Conservation (phyloP, 2,113 vertebrate genomes). For the Platanista minor region DNA sequence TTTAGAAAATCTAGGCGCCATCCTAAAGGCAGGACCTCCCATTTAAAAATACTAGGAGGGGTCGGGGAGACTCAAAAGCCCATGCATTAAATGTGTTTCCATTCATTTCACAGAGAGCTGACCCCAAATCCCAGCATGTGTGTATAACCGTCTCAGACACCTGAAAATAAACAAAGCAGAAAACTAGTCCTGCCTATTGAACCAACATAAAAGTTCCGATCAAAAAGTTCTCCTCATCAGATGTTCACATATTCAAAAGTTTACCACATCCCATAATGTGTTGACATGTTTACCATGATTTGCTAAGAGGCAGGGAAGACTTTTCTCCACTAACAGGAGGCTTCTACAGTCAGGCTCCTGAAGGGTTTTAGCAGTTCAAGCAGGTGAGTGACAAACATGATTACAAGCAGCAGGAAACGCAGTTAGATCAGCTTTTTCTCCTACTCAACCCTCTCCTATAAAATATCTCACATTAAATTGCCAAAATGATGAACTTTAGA, state of each 20-base stretch:
- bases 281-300: conserved; percentile 47
- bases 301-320: not conserved
- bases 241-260: conserved; percentile 30
- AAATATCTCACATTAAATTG: conserved; percentile 26
- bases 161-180: not conserved
- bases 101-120: not conserved
- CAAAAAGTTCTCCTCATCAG: conserved; percentile 37
- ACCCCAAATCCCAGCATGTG: not conserved
- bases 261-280: not conserved
- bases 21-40: not conserved
- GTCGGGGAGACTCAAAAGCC: not conserved
- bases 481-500: conserved; percentile 24
- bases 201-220: conserved; percentile 10
- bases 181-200: not conserved
- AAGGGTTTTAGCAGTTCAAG: conserved; percentile 11
- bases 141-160: not conserved
- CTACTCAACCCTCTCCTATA: not conserved
- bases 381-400: conserved; percentile 31
- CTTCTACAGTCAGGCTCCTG: not conserved
- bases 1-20: conserved; percentile 30
- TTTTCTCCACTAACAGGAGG: conserved; percentile 30
- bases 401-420: not conserved
- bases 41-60: not conserved
- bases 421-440: not conserved
- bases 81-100: not conserved